Evolutionary conservation across 2,797 vertebrate species (phyloP).

Genomic region (Mastacembelus armatus): DNA sequence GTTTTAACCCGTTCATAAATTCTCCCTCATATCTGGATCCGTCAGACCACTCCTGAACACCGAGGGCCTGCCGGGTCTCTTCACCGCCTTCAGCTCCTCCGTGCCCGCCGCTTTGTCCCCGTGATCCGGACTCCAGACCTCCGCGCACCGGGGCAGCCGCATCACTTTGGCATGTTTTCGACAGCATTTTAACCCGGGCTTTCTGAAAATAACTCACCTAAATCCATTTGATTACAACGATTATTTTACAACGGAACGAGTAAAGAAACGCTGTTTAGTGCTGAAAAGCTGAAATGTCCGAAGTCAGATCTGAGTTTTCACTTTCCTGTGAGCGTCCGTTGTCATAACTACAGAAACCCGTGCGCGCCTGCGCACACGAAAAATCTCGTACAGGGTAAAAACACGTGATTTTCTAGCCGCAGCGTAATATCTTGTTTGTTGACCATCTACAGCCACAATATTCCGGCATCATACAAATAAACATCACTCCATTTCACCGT

Average conservation of each 20-base stretch:
- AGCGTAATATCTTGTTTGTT: no score
- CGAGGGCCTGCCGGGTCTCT: conserved; percentile 25
- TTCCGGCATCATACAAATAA: no score
- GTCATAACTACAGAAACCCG: conserved; percentile 41
- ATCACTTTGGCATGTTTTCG: conserved; percentile 19
- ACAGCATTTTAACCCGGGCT: conserved; percentile 24
- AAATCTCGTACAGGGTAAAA: no score
- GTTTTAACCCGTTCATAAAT: conserved; percentile 81
- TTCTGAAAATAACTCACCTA: background rate
- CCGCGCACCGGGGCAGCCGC: background rate
- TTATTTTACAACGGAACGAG: rapidly evolving
- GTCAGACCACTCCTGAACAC: conserved; percentile 83
- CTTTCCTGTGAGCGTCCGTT: conserved; percentile 22
- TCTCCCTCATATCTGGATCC: conserved; percentile 86
- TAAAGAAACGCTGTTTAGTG: no score
- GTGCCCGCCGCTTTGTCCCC: rapidly evolving
- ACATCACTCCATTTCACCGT: no score
- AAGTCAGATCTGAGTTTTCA: conserved; percentile 37
- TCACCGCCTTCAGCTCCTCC: background rate
- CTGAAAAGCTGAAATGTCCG: background rate
- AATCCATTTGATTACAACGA: background rate
- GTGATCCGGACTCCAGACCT: background rate
- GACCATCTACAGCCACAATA: no score
- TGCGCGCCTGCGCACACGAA: conserved; percentile 56
- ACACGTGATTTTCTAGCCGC: no score